phyloP scores from a whole-genome alignment of 2,113 vertebrate species.

The Bujurquina vittata region DNA sequence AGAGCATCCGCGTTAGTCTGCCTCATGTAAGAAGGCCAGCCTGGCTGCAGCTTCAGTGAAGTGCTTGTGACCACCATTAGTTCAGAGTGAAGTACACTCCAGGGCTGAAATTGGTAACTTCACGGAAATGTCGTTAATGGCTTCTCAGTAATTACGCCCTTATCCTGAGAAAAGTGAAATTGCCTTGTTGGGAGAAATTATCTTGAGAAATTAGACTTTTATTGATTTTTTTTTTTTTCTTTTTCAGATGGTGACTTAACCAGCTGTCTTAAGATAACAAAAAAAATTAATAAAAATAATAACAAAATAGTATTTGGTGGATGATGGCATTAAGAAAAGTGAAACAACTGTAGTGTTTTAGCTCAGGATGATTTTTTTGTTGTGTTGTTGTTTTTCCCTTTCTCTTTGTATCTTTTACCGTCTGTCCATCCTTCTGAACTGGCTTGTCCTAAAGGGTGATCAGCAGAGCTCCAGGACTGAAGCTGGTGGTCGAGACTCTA shows the following conservation, averaged over 20 bases:
- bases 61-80: too few relatives aligned
- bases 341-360: background rate
- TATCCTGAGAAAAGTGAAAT: background rate
- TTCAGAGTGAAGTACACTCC: too few relatives aligned
- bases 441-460: slow-evolving; percentile 84
- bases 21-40: background rate
- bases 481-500: slow-evolving; percentile 95
- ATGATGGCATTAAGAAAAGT: background rate
- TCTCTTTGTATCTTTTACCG: background rate
- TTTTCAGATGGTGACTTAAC: background rate
- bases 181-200: background rate
- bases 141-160: background rate
- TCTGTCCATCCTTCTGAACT: background rate
- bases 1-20: too few relatives aligned
- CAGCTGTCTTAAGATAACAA: background rate
- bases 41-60: too few relatives aligned
- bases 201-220: background rate
- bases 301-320: background rate
- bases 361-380: background rate
- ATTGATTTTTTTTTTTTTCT: background rate
- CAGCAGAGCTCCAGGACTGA: slow-evolving; percentile 94
- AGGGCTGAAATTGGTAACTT: too few relatives aligned
- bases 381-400: accelerated
- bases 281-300: too few relatives aligned
- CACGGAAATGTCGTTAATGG: background rate